These are phyloP conservation scores for Hylomyscus alleni DNA, from an alignment of 2,797 vertebrate genomes.

Conservation along the genomic window DNA sequence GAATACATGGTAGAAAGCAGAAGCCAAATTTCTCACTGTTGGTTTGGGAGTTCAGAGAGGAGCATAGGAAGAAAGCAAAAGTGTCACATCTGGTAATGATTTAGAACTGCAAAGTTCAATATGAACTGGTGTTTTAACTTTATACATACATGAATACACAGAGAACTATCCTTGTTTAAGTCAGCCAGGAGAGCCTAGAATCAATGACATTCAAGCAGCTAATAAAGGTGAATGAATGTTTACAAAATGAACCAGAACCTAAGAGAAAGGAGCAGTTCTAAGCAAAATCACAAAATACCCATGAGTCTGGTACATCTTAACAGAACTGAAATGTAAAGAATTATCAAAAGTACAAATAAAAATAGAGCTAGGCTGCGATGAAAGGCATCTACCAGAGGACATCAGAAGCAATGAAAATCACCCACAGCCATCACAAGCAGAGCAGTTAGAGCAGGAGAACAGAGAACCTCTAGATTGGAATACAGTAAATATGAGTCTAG, in stretches of 20 bases:
- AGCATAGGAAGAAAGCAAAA: not conserved
- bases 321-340: not conserved
- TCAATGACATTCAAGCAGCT: not conserved
- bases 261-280: not conserved
- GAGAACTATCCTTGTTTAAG: not conserved
- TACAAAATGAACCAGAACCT: not conserved
- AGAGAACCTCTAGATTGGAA: not conserved
- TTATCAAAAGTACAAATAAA: not conserved
- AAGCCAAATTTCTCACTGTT: conserved; percentile 4
- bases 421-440: not conserved
- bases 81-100: not conserved
- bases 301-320: not conserved
- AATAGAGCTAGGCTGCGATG: not conserved
- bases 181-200: not conserved
- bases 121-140: not conserved
- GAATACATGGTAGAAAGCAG: not conserved
- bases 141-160: not conserved
- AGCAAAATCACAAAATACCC: not conserved
- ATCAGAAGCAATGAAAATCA: not conserved
- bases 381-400: not conserved
- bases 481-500: not conserved
- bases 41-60: not conserved
- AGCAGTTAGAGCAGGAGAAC: not conserved
- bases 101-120: conserved; percentile 26
- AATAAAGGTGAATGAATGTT: conserved; percentile 20